Evolutionary conservation across 2,797 vertebrate genomes (phyloP), one percentile per base, ranked within the genome.

Genomic region (Parambassis ranga): DNA sequence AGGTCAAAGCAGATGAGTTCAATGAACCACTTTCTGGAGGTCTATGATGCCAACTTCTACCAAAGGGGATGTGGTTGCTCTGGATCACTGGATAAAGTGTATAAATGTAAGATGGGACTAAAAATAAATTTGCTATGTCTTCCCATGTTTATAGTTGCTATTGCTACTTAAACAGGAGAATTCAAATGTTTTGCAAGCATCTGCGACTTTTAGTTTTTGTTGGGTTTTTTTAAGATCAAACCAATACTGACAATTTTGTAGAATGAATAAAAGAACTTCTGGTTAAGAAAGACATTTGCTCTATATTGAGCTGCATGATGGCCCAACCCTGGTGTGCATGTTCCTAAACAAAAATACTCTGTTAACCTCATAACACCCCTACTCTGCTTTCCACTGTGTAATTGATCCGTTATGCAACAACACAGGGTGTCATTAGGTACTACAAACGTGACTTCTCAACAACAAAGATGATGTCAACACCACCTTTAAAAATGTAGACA

Each of bases 361-460:
- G 24, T 59, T 55, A 41, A 70, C 43, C 33, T 77, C 48, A 39
- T 39, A 33, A 41, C 47, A 62, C 22, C 58, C 74, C 43, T 66
- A 33, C 48, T 24, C 15, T 73, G 56, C 43, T 63, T 59, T 42
- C 35, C 7, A 5, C 56, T 65, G 61, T 52, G 65, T 20, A 43
- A 89, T 78, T 64, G 75, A 90, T 85, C 41, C 14, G 43, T 92
- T 91, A 90, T 51, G 69, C 73, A 92, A 91, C 72, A 50, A 63
- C 13, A 16, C 43, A 26, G 18, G 41, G 46, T 43, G 43, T 59
- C 75, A 70, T 75, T 60, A 42, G 27, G 44, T 42, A 13, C 48
- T 33, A 69, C 27, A 79, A 83, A 77, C 13, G 2, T 61, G 60
- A 81, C 61, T 57, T 75, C 51, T 52, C 23, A 36, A 38, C 23